These are phyloP conservation scores for Pristis pectinata DNA, from an alignment of 2,797 vertebrate species.

Conservation along the genomic window DNA sequence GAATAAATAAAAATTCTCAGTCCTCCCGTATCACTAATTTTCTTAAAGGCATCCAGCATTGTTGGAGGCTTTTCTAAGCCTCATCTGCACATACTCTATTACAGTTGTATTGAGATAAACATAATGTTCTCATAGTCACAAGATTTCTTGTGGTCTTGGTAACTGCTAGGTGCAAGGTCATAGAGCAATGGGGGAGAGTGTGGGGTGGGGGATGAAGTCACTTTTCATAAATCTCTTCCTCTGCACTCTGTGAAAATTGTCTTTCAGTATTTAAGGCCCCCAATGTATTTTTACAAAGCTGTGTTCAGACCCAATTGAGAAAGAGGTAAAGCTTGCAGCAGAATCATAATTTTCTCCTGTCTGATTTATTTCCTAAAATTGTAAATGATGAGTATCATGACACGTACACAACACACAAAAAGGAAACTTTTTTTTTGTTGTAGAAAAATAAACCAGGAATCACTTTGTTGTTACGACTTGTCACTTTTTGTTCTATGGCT, in stretches of 20 bases:
- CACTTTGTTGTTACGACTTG: neutral
- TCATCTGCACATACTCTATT: neutral
- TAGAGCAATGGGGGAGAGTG: neutral
- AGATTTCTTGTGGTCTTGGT: neutral
- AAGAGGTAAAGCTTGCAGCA: neutral
- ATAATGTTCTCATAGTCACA: neutral
- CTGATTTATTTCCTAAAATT: slow-evolving; percentile 19
- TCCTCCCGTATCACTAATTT: neutral
- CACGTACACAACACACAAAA: neutral
- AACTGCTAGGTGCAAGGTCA: neutral
- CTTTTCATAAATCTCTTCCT: too few relatives aligned
- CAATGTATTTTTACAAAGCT: neutral
- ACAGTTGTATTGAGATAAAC: neutral
- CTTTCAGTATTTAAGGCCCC: neutral
- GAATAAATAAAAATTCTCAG: neutral
- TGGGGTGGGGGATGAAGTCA: neutral
- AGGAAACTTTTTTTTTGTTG: neutral
- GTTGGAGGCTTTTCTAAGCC: neutral
- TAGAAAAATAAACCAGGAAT: slow-evolving; percentile 15
- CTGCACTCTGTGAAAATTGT: neutral
- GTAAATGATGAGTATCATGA: neutral
- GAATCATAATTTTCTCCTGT: neutral
- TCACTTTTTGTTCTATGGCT: neutral
- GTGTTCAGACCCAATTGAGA: neutral
- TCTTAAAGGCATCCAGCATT: neutral